Evolutionary conservation across 2,888 invertebrate species (phyloP).

Genomic region (Scaptomyza parva): DNA sequence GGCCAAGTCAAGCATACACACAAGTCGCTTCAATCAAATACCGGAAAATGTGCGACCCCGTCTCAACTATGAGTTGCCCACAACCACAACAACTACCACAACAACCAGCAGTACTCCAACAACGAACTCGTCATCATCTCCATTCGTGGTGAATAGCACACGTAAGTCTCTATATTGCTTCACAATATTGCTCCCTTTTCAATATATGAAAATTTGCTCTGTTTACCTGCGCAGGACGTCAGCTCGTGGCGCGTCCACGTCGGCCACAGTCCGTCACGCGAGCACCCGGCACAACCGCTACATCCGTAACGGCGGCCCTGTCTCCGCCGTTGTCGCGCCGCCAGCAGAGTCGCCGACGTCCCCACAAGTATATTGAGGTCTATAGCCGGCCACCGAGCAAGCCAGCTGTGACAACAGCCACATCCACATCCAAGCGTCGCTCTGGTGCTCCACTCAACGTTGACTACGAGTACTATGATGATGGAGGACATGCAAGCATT

Average conservation of each 20-base stretch:
- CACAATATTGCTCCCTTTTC: background rate
- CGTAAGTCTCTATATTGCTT: conserved; percentile 44
- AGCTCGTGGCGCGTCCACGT: conserved; percentile 65
- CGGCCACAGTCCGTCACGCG: conserved; percentile 71
- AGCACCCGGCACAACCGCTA: conserved; percentile 44
- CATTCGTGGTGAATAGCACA: conserved; percentile 29
- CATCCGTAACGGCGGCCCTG: conserved; percentile 35
- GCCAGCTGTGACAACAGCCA: conserved; percentile 30
- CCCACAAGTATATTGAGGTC: conserved; percentile 79
- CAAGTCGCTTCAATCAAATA: conserved; percentile 83
- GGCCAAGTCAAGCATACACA: conserved; percentile 83
- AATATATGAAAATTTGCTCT: background rate
- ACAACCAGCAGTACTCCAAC: conserved; percentile 19
- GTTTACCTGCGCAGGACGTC: conserved; percentile 53
- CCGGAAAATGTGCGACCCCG: conserved; percentile 60
- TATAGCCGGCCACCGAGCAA: conserved; percentile 80
- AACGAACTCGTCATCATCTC: conserved; percentile 11
- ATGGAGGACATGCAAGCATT: conserved; percentile 87
- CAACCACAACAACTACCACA: background rate
- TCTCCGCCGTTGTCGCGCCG: conserved; percentile 58
- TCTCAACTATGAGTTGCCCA: conserved; percentile 52
- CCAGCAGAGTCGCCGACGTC: conserved; percentile 77
- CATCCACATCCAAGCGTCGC: conserved; percentile 30
- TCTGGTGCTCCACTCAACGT: conserved; percentile 1
- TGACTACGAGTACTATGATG: conserved; percentile 90